Evolutionary conservation across 1,140 invertebrate species (phyloP).

Genomic region (Ceratina calcarata): DNA sequence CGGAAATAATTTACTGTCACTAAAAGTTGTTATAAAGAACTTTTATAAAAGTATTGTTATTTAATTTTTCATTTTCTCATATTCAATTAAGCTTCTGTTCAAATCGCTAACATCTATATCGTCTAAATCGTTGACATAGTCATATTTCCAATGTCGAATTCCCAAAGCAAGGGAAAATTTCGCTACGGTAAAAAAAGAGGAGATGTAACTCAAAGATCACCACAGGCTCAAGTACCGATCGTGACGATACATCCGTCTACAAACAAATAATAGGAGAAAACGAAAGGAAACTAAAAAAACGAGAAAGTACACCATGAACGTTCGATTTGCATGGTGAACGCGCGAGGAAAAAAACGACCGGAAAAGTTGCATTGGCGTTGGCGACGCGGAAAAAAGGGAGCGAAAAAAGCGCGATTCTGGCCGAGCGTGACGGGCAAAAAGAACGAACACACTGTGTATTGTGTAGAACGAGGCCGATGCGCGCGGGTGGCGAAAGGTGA

Average conservation of each 20-base stretch:
- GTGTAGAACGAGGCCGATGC: slow-evolving; percentile 17
- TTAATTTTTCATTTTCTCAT: too few species aligned
- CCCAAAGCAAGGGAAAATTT: neutral
- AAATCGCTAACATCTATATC: too few species aligned
- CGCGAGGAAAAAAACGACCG: slow-evolving; percentile 23
- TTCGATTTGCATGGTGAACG: slow-evolving; percentile 54
- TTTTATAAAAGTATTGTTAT: too few species aligned
- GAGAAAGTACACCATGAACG: neutral
- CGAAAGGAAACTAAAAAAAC: neutral
- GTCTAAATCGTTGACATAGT: too few species aligned
- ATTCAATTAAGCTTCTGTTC: too few species aligned
- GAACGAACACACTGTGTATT: slow-evolving; percentile 37
- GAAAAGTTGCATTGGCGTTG: slow-evolving; percentile 52
- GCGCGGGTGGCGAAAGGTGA: slow-evolving; percentile 7
- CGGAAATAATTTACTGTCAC: neutral
- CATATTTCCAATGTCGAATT: too few species aligned
- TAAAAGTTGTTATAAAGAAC: too few species aligned
- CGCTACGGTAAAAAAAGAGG: neutral
- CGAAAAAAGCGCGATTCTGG: slow-evolving; percentile 37
- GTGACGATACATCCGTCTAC: neutral
- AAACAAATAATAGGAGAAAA: neutral
- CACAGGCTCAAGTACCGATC: too few species aligned
- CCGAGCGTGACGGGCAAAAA: slow-evolving; percentile 48
- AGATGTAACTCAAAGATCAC: too few species aligned
- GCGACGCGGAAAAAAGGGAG: slow-evolving; percentile 49